Evolutionary conservation across 2,797 vertebrate species (phyloP).

Genomic region (Muscicapa striata): DNA sequence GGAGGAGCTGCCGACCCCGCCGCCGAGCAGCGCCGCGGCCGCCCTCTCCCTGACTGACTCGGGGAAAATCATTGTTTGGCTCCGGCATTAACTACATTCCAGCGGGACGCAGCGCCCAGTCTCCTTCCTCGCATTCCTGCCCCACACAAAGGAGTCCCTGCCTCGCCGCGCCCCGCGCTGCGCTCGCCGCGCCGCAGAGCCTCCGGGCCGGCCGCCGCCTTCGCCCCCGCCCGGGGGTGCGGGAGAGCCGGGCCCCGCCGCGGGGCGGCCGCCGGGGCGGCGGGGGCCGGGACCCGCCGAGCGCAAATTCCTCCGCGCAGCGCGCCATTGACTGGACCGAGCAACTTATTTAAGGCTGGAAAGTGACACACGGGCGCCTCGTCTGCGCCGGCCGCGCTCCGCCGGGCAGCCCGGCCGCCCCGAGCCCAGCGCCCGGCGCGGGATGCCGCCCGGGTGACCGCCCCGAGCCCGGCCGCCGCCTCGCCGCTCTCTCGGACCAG

Average conservation of each 20-base stretch:
- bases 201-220: background rate
- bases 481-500: background rate
- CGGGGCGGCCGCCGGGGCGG: slow-evolving; percentile 46
- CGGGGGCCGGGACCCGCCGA: slow-evolving; percentile 61
- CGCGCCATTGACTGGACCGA: slow-evolving; percentile 88
- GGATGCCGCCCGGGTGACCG: slow-evolving; percentile 6
- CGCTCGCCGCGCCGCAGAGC: background rate
- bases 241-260: background rate
- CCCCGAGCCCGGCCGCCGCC: background rate
- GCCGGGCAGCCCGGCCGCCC: background rate
- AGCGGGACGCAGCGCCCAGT: slow-evolving; percentile 87
- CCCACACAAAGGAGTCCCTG: slow-evolving; percentile 78
- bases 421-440: background rate
- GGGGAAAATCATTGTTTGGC: slow-evolving; percentile 89
- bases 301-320: slow-evolving; percentile 92
- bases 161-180: background rate
- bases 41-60: slow-evolving; percentile 80
- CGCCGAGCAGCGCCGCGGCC: slow-evolving; percentile 49
- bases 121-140: slow-evolving; percentile 93
- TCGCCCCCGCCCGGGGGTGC: background rate
- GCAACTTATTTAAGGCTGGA: slow-evolving; percentile 86
- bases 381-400: background rate
- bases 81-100: slow-evolving; percentile 92
- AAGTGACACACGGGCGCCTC: slow-evolving; percentile 78
- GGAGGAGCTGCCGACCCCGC: background rate